phyloP scores from a whole-genome alignment of 2,797 vertebrate genomes.

The Lepilemur ruficaudatus region DNA sequence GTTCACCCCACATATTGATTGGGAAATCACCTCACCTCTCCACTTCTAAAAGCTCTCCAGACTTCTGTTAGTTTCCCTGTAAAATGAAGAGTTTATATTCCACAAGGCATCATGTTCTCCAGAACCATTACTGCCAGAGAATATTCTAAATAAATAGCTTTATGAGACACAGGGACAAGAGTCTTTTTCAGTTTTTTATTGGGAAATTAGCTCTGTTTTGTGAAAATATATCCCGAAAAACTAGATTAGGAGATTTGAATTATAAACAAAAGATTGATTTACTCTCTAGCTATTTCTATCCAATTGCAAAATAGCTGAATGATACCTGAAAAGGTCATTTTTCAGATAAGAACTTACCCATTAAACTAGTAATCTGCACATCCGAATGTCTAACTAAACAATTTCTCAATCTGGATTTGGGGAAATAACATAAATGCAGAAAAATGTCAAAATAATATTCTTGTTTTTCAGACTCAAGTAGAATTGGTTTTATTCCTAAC shows the following conservation, averaged over 20 bases:
- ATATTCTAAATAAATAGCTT: constrained; percentile 37
- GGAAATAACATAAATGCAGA: background rate
- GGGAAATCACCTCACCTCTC: background rate
- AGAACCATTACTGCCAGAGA: background rate
- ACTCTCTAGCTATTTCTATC: background rate
- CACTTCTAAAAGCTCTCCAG: background rate
- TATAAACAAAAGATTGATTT: constrained; percentile 38
- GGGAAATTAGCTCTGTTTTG: background rate
- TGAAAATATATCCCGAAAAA: background rate
- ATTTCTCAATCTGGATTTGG: background rate
- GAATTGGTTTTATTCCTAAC: background rate
- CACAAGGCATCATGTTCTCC: background rate
- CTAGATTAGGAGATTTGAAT: constrained; percentile 30
- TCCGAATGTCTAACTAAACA: background rate
- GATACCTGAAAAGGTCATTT: background rate
- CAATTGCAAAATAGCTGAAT: background rate
- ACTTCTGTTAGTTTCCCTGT: background rate
- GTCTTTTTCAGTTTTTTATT: background rate
- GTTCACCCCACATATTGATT: background rate
- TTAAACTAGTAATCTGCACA: background rate
- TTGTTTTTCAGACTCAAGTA: background rate
- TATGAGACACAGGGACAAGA: background rate
- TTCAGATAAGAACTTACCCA: background rate
- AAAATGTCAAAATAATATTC: background rate
- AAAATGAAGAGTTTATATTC: background rate